A percentile compares a stretch with the other conserved stretches of the same genome.
Evolutionary conservation across 2,113 vertebrate genomes (phyloP).

Genomic region (Nipponia nippon): DNA sequence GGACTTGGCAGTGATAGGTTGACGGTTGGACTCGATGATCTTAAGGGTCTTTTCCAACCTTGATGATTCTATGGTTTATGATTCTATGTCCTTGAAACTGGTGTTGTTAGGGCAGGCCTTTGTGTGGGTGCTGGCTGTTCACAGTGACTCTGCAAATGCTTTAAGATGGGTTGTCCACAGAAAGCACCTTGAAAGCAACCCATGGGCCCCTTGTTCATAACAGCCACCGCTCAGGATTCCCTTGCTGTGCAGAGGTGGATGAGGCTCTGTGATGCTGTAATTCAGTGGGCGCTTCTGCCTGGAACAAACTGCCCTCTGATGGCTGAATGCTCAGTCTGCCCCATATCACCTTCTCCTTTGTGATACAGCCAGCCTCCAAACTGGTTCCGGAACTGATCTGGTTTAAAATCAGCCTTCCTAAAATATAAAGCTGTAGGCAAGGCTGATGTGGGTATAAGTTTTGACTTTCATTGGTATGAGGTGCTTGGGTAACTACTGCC

Average conservation of each 20-base stretch:
- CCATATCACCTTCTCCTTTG: rapidly evolving
- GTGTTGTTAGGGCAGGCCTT: neutral
- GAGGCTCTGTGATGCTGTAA: neutral
- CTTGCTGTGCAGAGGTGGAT: neutral
- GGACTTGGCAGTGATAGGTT: too few relatives aligned
- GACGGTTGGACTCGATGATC: too few relatives aligned
- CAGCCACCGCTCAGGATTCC: neutral
- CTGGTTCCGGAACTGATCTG: neutral
- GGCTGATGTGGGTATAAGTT: neutral
- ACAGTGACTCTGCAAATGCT: neutral
- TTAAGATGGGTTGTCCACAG: neutral
- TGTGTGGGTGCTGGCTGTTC: neutral
- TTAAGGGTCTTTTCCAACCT: too few relatives aligned
- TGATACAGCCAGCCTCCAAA: neutral
- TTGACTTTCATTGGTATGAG: neutral
- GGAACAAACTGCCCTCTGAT: neutral
- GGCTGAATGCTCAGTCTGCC: neutral
- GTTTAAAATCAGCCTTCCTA: neutral
- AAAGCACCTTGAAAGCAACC: neutral
- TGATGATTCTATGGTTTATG: too few relatives aligned
- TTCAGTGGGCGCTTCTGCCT: rapidly evolving
- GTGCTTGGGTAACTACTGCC: neutral
- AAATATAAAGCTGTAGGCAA: neutral
- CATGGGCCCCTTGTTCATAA: neutral
- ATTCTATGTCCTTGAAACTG: neutral